These are phyloP conservation scores for Melierax canorus DNA, from an alignment of 2,113 vertebrate species.

Conservation along the genomic window DNA sequence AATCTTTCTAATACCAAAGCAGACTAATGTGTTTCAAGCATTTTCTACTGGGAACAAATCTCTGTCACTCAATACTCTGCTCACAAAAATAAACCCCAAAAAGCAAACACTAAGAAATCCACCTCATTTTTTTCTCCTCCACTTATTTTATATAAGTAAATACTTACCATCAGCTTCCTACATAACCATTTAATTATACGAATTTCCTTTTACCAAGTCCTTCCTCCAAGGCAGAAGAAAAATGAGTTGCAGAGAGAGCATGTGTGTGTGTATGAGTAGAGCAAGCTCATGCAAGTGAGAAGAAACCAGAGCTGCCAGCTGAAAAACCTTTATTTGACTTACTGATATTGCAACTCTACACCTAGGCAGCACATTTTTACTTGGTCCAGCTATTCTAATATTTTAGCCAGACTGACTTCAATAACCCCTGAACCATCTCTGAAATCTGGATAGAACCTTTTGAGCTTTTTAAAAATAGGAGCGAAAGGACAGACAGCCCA, in stretches of 20 bases:
- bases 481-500: background rate
- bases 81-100: background rate
- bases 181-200: constrained; percentile 16
- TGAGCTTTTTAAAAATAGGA: background rate
- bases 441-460: constrained; percentile 17
- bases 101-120: constrained; percentile 3
- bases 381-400: constrained; percentile 27
- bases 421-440: constrained; percentile 49
- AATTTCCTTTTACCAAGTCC: constrained; percentile 43
- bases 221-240: background rate
- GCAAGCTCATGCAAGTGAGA: background rate
- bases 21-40: constrained; percentile 22
- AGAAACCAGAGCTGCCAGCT: constrained; percentile 9
- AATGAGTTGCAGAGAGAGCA: background rate
- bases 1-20: constrained; percentile 56
- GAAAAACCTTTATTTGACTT: constrained; percentile 42
- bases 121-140: background rate
- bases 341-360: constrained; percentile 51
- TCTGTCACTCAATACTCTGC: constrained; percentile 12
- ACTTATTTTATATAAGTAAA: constrained; percentile 7
- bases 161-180: background rate
- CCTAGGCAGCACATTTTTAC: constrained; percentile 18
- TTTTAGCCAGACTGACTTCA: constrained; percentile 47
- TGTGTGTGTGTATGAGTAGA: background rate
- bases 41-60: constrained; percentile 30